Percentiles rank a stretch among this genome's conserved stretches.
Evolutionary conservation across 2,113 vertebrate species (phyloP).

Genomic region (Daboia siamensis): DNA sequence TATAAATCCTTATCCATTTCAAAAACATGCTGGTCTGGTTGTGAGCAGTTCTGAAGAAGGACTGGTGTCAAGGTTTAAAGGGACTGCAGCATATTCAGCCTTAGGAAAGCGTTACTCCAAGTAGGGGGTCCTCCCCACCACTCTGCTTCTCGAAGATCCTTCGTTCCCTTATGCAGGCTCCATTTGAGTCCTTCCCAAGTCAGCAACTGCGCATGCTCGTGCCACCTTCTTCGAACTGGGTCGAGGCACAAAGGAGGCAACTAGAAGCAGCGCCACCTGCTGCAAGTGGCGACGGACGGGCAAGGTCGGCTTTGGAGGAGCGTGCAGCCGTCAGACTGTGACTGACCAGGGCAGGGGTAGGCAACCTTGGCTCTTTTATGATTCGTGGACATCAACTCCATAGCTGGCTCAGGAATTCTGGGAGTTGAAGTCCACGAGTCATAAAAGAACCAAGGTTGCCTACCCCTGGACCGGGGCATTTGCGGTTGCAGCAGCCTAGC

Average conservation of each 20-base stretch:
- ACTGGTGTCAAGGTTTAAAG: background rate
- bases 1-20: background rate
- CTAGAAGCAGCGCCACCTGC: background rate
- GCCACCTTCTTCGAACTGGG: background rate
- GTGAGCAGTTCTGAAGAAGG: background rate
- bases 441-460: no score
- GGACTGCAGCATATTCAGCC: background rate
- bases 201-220: background rate
- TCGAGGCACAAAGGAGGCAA: background rate
- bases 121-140: background rate
- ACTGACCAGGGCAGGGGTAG: background rate
- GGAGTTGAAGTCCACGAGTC: no score
- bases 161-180: background rate
- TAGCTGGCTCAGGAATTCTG: no score
- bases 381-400: no score
- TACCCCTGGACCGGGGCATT: background rate
- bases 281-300: background rate
- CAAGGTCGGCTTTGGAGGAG: background rate
- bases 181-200: background rate
- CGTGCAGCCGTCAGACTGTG: fast-evolving
- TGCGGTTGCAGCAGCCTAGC: background rate
- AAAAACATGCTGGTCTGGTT: background rate
- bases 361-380: no score
- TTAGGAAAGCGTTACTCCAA: background rate
- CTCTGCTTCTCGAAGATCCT: background rate